Evolutionary conservation across 2,113 vertebrate genomes (phyloP).

Genomic region (Reinhardtius hippoglossoides): DNA sequence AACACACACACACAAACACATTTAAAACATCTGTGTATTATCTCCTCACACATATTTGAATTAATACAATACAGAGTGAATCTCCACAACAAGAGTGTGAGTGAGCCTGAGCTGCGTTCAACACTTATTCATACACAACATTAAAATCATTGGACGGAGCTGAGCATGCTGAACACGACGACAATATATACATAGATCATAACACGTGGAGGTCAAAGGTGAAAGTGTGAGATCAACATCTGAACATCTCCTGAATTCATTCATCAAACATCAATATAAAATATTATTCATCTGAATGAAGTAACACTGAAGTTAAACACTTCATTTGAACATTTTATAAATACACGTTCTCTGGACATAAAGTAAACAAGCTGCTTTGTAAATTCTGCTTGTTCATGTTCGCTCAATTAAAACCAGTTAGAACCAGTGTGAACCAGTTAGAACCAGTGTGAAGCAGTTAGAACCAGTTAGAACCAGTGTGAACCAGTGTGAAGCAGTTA

Average conservation of each 20-base stretch:
- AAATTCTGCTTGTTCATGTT: too few species aligned
- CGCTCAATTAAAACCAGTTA: background rate
- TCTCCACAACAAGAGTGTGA: too few species aligned
- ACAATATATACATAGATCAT: background rate
- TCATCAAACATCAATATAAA: background rate
- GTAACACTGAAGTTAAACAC: too few species aligned
- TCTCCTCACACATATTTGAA: constrained; percentile 30
- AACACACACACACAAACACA: constrained; percentile 10
- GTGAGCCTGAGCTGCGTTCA: constrained; percentile 32
- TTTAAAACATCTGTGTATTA: constrained; percentile 28
- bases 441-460: background rate
- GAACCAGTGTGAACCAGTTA: too few species aligned
- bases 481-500: too few species aligned
- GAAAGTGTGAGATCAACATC: too few species aligned
- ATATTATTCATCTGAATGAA: too few species aligned
- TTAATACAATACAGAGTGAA: constrained; percentile 18
- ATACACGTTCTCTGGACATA: background rate
- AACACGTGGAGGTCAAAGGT: too few species aligned
- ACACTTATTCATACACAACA: background rate
- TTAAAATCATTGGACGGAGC: background rate
- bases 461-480: background rate
- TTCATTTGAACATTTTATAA: too few species aligned
- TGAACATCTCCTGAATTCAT: background rate
- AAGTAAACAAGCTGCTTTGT: background rate
- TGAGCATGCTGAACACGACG: background rate